These are phyloP conservation scores for Dasypus novemcinctus DNA, from an alignment of 2,113 vertebrate genomes.

Conservation along the genomic window DNA sequence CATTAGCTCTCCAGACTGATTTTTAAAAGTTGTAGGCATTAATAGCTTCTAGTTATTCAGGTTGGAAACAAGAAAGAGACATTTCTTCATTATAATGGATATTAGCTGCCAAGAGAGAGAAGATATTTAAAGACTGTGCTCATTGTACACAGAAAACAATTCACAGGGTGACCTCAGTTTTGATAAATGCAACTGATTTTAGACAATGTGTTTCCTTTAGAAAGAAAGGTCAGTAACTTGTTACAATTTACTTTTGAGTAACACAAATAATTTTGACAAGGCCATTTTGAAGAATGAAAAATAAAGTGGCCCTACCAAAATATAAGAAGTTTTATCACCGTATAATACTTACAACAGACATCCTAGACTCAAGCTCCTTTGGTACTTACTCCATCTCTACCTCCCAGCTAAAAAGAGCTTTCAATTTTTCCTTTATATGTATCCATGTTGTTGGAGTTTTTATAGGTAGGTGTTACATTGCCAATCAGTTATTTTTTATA, in stretches of 20 bases:
- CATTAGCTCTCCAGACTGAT: neutral
- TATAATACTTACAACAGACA: neutral
- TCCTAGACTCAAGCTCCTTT: neutral
- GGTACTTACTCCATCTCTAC: fast-evolving
- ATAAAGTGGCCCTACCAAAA: neutral
- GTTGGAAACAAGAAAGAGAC: neutral
- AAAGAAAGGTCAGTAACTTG: neutral
- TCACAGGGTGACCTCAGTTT: neutral
- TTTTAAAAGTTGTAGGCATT: neutral
- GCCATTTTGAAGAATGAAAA: neutral
- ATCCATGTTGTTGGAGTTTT: neutral
- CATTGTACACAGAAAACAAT: neutral
- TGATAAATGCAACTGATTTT: neutral
- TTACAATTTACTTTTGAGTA: neutral
- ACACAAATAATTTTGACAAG: conserved; percentile 6
- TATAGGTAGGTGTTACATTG: neutral
- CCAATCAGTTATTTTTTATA: neutral
- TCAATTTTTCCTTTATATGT: neutral
- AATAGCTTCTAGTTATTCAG: neutral
- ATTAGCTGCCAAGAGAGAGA: neutral
- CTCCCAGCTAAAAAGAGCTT: neutral
- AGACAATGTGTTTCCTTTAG: neutral
- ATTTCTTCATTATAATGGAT: neutral
- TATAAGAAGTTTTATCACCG: neutral
- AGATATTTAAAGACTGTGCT: neutral